Percentiles rank a stretch among this genome's conserved stretches.
Conservation (phyloP, 2,888 invertebrate genomes). For the Drosophila paranaensis region DNA sequence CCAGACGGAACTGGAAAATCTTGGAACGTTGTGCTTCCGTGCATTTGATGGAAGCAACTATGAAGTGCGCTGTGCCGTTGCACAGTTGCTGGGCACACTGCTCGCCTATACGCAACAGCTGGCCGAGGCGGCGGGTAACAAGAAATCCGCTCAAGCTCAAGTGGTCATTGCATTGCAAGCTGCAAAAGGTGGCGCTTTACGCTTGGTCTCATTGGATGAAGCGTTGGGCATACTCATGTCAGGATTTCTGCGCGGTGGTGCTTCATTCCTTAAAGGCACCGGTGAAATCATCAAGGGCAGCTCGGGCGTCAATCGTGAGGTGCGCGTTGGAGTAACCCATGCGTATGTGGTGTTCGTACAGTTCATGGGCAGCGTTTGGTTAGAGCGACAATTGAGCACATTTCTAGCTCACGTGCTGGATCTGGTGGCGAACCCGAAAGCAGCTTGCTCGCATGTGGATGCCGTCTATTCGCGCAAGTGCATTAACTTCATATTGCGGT, state of each 20-base stretch:
- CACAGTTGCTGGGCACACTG: conserved; percentile 93
- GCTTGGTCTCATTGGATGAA: conserved; percentile 93
- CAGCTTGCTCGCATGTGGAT: conserved; percentile 98
- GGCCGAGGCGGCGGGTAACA: conserved; percentile 86
- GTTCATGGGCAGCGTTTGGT: conserved; percentile 96
- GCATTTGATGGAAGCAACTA: conserved; percentile 97
- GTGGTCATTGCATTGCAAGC: conserved; percentile 60
- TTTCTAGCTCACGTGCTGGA: conserved; percentile 96
- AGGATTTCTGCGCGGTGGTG: conserved; percentile 97
- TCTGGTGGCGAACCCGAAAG: conserved; percentile 97
- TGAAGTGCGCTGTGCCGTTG: conserved; percentile 95
- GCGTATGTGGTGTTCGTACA: conserved; percentile 98
- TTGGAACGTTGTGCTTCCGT: conserved; percentile 95
- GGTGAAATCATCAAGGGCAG: conserved; percentile 98
- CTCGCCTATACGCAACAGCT: conserved; percentile 89
- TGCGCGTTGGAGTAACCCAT: conserved; percentile 98
- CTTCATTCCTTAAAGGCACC: conserved; percentile 96
- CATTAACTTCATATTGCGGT: conserved; percentile 96
- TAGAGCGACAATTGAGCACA: conserved; percentile 95
- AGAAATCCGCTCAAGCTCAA: conserved; percentile 71
- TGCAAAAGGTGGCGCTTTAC: conserved; percentile 75
- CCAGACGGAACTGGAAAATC: conserved; percentile 95
- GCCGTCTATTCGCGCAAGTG: conserved; percentile 99
- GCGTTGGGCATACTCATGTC: conserved; percentile 95
- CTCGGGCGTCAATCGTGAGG: conserved; percentile 96